These are phyloP conservation scores for Puffinus mauretanicus DNA, from an alignment of 2,113 vertebrate genomes.

Conservation along the genomic window DNA sequence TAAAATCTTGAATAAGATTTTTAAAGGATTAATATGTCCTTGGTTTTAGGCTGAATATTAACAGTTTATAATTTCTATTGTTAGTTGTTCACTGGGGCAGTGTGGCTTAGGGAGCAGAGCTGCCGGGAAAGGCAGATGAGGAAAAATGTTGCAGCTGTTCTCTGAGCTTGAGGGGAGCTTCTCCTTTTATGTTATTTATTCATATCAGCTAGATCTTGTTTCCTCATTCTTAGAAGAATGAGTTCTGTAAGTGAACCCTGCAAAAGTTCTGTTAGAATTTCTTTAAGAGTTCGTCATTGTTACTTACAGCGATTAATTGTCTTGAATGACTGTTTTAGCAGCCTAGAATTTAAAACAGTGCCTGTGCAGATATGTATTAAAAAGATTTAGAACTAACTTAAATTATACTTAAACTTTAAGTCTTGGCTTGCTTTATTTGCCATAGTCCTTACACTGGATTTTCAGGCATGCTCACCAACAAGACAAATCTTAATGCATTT, in stretches of 20 bases:
- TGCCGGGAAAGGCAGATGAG: background rate
- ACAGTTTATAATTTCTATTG: background rate
- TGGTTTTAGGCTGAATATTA: background rate
- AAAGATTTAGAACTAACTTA: background rate
- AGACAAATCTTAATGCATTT: background rate
- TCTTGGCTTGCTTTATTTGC: background rate
- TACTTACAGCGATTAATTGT: background rate
- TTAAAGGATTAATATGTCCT: background rate
- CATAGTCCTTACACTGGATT: background rate
- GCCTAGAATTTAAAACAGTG: background rate
- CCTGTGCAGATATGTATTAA: background rate
- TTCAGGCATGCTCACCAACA: background rate
- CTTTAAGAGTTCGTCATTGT: background rate
- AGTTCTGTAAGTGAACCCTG: background rate
- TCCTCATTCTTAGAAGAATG: background rate
- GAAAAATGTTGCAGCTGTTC: background rate
- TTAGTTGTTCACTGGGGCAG: background rate
- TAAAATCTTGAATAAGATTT: background rate
- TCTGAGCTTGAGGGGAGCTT: background rate
- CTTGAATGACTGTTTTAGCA: background rate
- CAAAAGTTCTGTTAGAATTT: background rate
- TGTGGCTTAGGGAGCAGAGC: background rate
- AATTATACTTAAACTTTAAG: background rate
- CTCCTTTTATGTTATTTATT: background rate
- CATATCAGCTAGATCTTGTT: background rate